phyloP scores from a whole-genome alignment of 2,113 vertebrate species.

The Petrocephalus microphthalmus region DNA sequence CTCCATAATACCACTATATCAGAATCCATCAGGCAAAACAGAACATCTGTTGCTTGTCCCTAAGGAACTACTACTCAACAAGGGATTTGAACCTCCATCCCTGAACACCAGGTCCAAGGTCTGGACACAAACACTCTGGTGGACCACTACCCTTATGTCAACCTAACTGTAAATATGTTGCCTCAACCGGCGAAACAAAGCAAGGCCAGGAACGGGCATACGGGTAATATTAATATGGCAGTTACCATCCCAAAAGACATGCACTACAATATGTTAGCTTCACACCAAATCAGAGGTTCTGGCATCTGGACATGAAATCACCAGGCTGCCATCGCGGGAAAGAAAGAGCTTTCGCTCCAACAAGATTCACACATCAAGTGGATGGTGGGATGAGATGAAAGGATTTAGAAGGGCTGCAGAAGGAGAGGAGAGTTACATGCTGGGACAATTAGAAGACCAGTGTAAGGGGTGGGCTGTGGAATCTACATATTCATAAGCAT shows the following conservation, averaged over 20 bases:
- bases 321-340: background rate
- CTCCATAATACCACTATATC: background rate
- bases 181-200: background rate
- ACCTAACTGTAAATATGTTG: too few relatives aligned
- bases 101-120: background rate
- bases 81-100: background rate
- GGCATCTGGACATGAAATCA: background rate
- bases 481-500: conserved; percentile 12
- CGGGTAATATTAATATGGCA: background rate
- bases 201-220: background rate
- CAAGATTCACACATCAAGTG: background rate
- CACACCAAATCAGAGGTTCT: background rate
- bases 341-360: background rate
- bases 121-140: background rate
- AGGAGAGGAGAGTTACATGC: background rate
- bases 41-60: conserved; percentile 8
- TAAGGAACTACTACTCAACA: conserved; percentile 13
- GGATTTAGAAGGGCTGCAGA: background rate
- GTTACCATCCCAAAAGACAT: background rate
- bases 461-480: conserved; percentile 4
- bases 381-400: background rate
- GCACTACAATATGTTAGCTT: background rate
- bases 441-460: conserved; percentile 13
- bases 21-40: conserved; percentile 16
- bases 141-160: background rate